Conservation (phyloP, 2,797 vertebrate genomes). For the Steatocranus sp. region DNA sequence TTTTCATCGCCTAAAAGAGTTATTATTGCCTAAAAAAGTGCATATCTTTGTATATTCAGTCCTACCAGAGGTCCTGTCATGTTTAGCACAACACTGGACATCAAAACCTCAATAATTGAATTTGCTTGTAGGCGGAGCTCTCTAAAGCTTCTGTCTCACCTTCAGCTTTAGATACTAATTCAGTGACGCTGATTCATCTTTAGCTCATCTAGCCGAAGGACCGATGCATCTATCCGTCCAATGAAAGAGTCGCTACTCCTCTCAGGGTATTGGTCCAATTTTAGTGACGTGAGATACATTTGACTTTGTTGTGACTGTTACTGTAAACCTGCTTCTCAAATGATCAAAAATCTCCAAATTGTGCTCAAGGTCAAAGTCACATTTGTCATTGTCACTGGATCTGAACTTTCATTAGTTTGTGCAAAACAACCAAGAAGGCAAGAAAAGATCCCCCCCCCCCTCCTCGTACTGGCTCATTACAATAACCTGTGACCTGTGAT, state of each 20-base stretch:
- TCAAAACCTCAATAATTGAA: fast-evolving
- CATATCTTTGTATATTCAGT: neutral
- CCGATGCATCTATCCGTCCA: neutral
- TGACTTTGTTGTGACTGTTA: neutral
- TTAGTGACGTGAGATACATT: neutral
- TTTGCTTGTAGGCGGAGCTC: neutral
- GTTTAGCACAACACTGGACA: neutral
- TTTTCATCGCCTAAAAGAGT: fast-evolving
- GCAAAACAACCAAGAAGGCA: neutral
- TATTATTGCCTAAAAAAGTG: too few relatives aligned
- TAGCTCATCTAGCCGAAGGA: fast-evolving
- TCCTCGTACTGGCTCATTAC: neutral
- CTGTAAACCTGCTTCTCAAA: fast-evolving
- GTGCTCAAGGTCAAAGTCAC: neutral
- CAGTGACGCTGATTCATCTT: fast-evolving
- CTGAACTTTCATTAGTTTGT: neutral
- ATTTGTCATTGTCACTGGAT: neutral
- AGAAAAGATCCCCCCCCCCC: fast-evolving
- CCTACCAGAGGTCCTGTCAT: neutral
- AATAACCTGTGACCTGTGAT: neutral
- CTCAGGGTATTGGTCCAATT: fast-evolving
- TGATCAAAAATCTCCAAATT: neutral
- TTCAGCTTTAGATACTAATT: neutral
- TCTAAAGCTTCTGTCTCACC: neutral
- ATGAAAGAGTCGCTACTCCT: fast-evolving